These are phyloP conservation scores for Phrynosoma platyrhinos DNA, from an alignment of 2,113 vertebrate species.

Conservation along the genomic window DNA sequence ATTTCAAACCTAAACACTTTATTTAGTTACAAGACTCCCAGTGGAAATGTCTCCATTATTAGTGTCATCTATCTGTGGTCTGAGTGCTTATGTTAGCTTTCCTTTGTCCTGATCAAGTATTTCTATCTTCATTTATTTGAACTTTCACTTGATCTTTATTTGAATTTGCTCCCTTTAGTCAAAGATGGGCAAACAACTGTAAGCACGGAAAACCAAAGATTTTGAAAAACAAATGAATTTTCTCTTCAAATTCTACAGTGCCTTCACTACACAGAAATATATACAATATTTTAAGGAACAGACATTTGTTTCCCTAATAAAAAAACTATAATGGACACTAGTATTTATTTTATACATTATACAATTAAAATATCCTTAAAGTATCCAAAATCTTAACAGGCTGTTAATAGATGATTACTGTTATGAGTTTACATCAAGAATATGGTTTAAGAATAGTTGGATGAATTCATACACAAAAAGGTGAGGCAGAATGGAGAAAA, in stretches of 20 bases:
- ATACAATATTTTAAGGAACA: constrained; percentile 2
- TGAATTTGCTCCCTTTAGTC: background rate
- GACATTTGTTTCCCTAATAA: constrained; percentile 21
- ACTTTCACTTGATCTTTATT: background rate
- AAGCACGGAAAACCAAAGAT: constrained; percentile 26
- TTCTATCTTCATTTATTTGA: background rate
- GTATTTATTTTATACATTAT: constrained; percentile 15
- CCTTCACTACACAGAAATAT: constrained; percentile 32
- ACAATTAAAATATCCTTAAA: background rate
- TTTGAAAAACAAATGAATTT: constrained; percentile 31
- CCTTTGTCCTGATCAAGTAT: background rate
- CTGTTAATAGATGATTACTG: constrained; percentile 4
- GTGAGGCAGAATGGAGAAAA: background rate
- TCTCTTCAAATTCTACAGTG: constrained; percentile 41
- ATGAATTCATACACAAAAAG: background rate
- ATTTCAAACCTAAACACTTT: background rate
- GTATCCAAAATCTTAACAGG: background rate
- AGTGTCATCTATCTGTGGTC: constrained; percentile 21
- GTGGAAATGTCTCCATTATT: constrained; percentile 34
- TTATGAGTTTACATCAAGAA: background rate
- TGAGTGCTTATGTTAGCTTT: background rate
- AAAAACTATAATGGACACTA: background rate
- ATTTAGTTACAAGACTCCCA: background rate
- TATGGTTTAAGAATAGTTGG: background rate
- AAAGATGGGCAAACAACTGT: constrained; percentile 15